Evolutionary conservation across 2,888 invertebrate species (phyloP), one percentile per base, ranked within the genome.

Genomic region (Athripsodes cinereus): DNA sequence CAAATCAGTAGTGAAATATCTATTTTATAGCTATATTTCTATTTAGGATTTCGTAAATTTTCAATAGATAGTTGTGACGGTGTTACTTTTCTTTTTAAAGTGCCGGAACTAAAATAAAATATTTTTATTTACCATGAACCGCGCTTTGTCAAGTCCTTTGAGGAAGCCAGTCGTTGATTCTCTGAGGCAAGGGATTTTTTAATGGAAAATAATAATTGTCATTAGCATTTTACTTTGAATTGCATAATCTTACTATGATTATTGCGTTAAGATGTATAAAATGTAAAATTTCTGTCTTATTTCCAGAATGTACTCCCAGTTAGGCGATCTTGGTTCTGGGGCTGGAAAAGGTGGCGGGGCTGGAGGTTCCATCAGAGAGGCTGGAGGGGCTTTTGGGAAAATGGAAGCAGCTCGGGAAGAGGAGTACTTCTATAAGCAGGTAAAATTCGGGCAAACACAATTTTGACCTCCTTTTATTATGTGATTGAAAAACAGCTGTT

Each of bases 321-420:
- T 58, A 11, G 86, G 90, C 18, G 88, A 89, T 69, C 80, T 85
- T 57, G 92, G 90, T 1, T 87, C 89, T 53, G 91, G 91, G 16
- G 90, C 89, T 52, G 91, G 91, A 44, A 84, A 81, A 69, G 91
- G 90, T 22, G 92, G 92, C 53, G 92, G 92, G 51, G 85, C 86
- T 55, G 92, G 91, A 64, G 93, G 93, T 2, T 66, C 84, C n/a
- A 92, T 94, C 69, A 85, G 95, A 53, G 88, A 86, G 61, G 94
- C 95, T 62, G 96, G 96, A 21, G 96, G 95, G 22, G 70, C 88
- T 44, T 94, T 96, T 69, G 96, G 94, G 19, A 92, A 91, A 73
- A 84, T 86, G 80, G 93, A 94, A 74, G 92, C 90, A 50, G 95
- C 90, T 0, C 81, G 84, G 22, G 96, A 96, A 74, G 95, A 95